These are phyloP conservation scores for Epizoanthus fatuus DNA, from an alignment of 92 coral and sea anemone species.

Conservation along the genomic window DNA sequence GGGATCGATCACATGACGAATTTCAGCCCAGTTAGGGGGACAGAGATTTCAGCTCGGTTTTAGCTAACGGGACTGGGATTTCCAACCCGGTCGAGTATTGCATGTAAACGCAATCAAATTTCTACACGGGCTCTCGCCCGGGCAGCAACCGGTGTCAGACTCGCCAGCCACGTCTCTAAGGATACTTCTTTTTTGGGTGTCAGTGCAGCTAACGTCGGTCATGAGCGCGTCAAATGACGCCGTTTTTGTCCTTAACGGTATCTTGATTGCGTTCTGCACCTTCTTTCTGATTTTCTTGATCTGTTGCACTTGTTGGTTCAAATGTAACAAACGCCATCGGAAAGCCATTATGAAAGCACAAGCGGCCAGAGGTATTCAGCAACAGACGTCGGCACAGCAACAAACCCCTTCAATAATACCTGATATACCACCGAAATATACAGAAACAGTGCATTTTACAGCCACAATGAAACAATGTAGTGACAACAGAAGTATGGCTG, in stretches of 20 bases:
- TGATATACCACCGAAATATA: constrained; percentile 16
- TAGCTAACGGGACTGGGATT: too few relatives aligned
- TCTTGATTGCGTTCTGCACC: constrained; percentile 26
- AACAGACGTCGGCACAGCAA: neutral
- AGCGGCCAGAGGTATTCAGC: neutral
- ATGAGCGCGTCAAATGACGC: constrained; percentile 28
- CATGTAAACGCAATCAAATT: too few relatives aligned
- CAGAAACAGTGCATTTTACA: neutral
- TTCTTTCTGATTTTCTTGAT: constrained; percentile 27
- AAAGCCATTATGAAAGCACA: constrained; percentile 17
- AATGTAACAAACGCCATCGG: constrained; percentile 42
- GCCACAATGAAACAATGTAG: neutral
- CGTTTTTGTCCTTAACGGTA: constrained; percentile 39
- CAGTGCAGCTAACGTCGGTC: neutral
- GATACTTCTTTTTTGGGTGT: too few relatives aligned
- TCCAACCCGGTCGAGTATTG: too few relatives aligned
- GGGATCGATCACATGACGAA: too few relatives aligned
- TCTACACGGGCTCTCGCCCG: too few relatives aligned
- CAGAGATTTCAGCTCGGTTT: too few relatives aligned
- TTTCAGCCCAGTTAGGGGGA: too few relatives aligned
- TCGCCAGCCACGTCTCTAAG: too few relatives aligned
- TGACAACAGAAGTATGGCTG: neutral
- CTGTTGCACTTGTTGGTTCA: constrained; percentile 45
- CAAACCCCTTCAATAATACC: neutral
- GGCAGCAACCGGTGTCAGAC: too few relatives aligned